phyloP scores from a whole-genome alignment of 1,140 invertebrate genomes.

The Aphelenchoides besseyi region DNA sequence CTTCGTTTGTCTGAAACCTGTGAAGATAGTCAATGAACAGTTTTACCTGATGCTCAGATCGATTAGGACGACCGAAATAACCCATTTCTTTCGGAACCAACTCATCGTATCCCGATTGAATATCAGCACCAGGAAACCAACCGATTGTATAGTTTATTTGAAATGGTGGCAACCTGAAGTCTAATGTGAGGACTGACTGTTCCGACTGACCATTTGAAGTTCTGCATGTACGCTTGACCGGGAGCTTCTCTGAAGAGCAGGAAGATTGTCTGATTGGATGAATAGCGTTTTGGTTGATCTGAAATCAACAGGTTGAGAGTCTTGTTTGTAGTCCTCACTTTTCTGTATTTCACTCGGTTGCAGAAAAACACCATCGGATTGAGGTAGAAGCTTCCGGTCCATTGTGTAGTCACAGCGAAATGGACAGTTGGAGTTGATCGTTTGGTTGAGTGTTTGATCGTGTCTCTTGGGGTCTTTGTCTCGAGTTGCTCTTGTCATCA shows the following conservation, averaged over 20 bases:
- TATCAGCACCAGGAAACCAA: neutral
- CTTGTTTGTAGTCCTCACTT: neutral
- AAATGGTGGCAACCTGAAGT: neutral
- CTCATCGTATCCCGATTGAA: neutral
- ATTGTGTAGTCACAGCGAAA: neutral
- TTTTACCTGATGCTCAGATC: too few relatives aligned
- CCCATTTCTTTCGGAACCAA: neutral
- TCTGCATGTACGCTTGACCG: neutral
- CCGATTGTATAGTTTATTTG: slow-evolving; percentile 1
- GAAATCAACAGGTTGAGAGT: neutral
- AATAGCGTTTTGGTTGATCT: neutral
- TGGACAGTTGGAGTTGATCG: neutral
- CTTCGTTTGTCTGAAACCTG: neutral
- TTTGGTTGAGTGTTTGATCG: neutral
- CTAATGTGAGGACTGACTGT: too few relatives aligned
- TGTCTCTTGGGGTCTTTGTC: neutral
- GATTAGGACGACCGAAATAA: neutral
- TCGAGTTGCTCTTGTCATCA: neutral
- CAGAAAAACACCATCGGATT: neutral
- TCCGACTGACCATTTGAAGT: neutral
- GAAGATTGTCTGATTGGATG: neutral
- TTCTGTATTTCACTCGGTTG: neutral
- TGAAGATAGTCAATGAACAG: too few relatives aligned
- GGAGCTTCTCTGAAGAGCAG: neutral
- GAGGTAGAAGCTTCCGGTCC: neutral